phyloP scores from a whole-genome alignment of 2,888 invertebrate species.

The Morpho deidamia region DNA sequence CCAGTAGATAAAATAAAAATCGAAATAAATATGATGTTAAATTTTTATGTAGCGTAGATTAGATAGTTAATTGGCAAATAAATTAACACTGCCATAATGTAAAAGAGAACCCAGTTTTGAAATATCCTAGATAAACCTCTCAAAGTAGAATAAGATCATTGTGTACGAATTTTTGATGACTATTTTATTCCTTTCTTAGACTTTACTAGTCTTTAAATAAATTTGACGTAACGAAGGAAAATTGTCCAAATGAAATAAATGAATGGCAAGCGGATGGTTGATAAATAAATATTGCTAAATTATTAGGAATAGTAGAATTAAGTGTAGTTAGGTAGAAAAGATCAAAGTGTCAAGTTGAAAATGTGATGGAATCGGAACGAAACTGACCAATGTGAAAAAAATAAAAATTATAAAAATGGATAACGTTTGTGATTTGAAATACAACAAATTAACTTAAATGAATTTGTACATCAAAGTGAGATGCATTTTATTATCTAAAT shows the following conservation, averaged over 20 bases:
- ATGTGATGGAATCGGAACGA: conserved; percentile 61
- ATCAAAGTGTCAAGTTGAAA: conserved; percentile 41
- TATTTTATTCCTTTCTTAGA: conserved; percentile 59
- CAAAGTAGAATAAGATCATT: conserved; percentile 47
- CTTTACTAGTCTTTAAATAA: conserved; percentile 40
- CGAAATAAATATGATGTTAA: conserved; percentile 18
- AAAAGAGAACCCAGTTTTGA: conserved; percentile 43
- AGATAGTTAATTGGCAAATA: conserved; percentile 31
- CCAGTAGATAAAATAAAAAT: too few species aligned
- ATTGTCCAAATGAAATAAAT: conserved; percentile 49
- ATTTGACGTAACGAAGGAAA: conserved; percentile 35
- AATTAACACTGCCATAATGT: conserved; percentile 65
- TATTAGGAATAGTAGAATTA: conserved; percentile 28
- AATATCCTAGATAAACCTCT: conserved; percentile 42
- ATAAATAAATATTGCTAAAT: conserved; percentile 20
- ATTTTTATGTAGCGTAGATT: conserved; percentile 21
- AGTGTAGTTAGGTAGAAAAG: conserved; percentile 33
- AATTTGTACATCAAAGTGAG: conserved; percentile 23
- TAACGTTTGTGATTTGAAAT: conserved; percentile 39
- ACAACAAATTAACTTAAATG: conserved; percentile 36
- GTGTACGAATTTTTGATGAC: conserved; percentile 71
- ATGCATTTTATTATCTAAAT: background rate
- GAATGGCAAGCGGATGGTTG: conserved; percentile 22
- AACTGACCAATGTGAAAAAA: conserved; percentile 74
- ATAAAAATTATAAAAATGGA: conserved; percentile 68